Evolutionary conservation across 53 echinoderm and acorn worm species (phyloP), one percentile per base, ranked within the genome.

Genomic region (Paracentrotus lividus): DNA sequence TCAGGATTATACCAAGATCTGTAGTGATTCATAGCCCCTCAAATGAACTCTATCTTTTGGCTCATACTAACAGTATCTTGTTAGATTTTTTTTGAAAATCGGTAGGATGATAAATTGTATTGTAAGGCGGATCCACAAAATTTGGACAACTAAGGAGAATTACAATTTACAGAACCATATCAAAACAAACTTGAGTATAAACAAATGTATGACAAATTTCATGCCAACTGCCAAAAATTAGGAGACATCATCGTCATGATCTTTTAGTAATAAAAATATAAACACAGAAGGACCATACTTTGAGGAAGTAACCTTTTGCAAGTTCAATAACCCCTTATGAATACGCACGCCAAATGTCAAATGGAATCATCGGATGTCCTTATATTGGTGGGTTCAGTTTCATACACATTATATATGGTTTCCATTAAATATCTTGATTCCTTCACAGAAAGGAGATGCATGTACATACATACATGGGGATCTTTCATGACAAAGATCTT

Each of bases 291-390:
- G 7, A 5, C 45, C 47, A 24, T 0, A 47, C 44, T 77, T n/a
- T n/a, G 21, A 43, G 81, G 47, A 78, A 78, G 26, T 45, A 75
- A 38, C 42, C 15, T 75, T 75, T 75, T 16, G 9, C 42, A 38
- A 78, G 81, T 78, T 78, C 81, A 78, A 78, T 78, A 78, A 47
- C 81, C 81, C 81, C 47, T 78, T 31, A 38, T 20, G 5, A 38
- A 75, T 75, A 4, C 20, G 10, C 42, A 75, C 20, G 75, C 75
- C 4, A 21, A 4, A 61, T 16, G 29, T 61, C 61, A 61, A 0
- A 61, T 7, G n/a, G n/a, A n/a, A n/a, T n/a, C n/a, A n/a, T n/a
- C 29, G 61, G 15, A 26, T 27, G 27, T 61, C 61, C 61, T 61
- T 6, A 61, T 27, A 0, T 61, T 2, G 55, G 20, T 38, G 40